These are phyloP conservation scores for Melipona beecheii DNA, from an alignment of 2,888 invertebrate species.

Conservation along the genomic window DNA sequence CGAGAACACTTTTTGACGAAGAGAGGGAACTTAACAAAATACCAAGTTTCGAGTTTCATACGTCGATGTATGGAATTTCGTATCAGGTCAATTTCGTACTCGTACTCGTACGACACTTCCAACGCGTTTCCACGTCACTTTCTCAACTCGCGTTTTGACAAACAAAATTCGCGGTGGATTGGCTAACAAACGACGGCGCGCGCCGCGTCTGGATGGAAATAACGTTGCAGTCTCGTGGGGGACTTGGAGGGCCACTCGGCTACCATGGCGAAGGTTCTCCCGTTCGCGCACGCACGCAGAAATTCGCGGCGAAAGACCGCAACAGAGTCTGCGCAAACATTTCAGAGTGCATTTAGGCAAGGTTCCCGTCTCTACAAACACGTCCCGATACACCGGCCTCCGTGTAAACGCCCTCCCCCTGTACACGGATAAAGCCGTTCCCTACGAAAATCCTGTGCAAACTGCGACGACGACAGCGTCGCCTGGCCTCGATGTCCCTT, in stretches of 20 bases:
- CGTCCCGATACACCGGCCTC: constrained; percentile 46
- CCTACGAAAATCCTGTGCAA: constrained; percentile 65
- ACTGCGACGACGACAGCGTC: constrained; percentile 37
- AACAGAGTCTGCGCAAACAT: constrained; percentile 64
- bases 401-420: constrained; percentile 38
- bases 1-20: too few species aligned
- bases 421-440: constrained; percentile 59
- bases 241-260: constrained; percentile 6
- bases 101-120: too few species aligned
- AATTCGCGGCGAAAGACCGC: constrained; percentile 66
- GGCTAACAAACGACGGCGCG: background rate
- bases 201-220: background rate
- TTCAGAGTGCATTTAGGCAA: constrained; percentile 60
- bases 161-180: background rate
- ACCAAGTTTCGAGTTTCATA: too few species aligned
- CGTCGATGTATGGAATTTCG: too few species aligned
- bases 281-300: constrained; percentile 68
- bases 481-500: constrained; percentile 36
- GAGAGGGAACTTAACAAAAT: too few species aligned
- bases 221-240: background rate
- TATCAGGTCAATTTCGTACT: too few species aligned
- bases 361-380: constrained; percentile 58
- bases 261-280: constrained; percentile 34
- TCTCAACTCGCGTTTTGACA: constrained; percentile 43
- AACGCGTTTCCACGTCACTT: background rate